Conservation (phyloP, 2,888 invertebrate species). For the Agonopterix heracliana region DNA sequence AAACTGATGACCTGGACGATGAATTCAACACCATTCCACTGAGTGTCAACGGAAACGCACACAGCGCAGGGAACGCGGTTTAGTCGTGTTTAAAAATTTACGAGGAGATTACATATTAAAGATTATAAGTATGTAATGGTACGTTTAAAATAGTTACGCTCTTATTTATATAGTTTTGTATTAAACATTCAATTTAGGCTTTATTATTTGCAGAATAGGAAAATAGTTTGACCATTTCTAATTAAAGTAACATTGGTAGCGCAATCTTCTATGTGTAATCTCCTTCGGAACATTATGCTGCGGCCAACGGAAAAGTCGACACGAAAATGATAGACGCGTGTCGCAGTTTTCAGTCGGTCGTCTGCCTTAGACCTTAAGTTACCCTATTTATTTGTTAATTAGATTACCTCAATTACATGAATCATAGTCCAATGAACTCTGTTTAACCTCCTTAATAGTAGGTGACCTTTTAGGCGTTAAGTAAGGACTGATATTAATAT, state of each 20-base stretch:
- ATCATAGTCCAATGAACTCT: slow-evolving; percentile 28
- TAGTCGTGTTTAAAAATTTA: slow-evolving; percentile 28
- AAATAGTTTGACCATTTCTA: no score
- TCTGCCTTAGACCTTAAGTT: slow-evolving; percentile 37
- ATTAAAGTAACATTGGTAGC: no score
- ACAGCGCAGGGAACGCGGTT: slow-evolving; percentile 66
- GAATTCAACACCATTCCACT: slow-evolving; percentile 72
- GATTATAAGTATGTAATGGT: no score
- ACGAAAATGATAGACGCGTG: slow-evolving; percentile 8
- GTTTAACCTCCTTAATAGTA: slow-evolving; percentile 18
- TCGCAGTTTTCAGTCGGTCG: slow-evolving; percentile 13
- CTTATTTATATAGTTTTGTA: no score
- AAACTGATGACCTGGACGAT: slow-evolving; percentile 65
- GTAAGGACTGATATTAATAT: slow-evolving; percentile 68
- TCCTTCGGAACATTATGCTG: slow-evolving; percentile 8
- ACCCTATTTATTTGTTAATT: slow-evolving; percentile 58
- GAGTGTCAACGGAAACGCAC: slow-evolving; percentile 58
- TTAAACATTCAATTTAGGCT: no score
- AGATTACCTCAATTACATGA: slow-evolving; percentile 29
- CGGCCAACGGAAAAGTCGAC: slow-evolving; percentile 8
- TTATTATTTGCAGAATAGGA: no score
- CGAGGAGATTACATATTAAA: slow-evolving; percentile 9
- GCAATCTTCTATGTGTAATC: slow-evolving; percentile 22
- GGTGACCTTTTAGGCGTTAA: slow-evolving; percentile 55
- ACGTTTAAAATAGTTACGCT: no score